Percentiles rank a stretch among this genome's conserved stretches.
Evolutionary conservation across 2,113 vertebrate species (phyloP).

Genomic region (Brachirus orientalis): DNA sequence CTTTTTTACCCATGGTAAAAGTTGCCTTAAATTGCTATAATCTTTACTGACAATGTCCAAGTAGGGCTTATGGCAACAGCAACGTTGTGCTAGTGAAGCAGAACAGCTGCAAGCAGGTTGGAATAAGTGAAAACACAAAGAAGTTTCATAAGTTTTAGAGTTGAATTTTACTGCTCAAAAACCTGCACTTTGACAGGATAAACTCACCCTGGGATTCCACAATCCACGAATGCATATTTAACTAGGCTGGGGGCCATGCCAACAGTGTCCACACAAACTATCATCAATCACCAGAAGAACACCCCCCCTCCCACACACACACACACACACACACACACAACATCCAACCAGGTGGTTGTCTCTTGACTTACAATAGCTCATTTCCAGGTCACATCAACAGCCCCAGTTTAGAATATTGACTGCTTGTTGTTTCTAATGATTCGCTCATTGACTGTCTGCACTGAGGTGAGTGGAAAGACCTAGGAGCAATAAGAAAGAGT

Average conservation of each 20-base stretch:
- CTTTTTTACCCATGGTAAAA: too few species aligned
- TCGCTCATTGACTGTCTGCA: constrained; percentile 57
- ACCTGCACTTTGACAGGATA: too few species aligned
- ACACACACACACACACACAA: constrained; percentile 22
- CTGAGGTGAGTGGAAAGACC: constrained; percentile 50
- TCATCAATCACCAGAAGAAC: constrained; percentile 66
- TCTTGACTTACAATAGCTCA: constrained; percentile 58
- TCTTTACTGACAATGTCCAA: too few species aligned
- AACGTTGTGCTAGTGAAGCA: too few species aligned
- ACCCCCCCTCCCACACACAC: constrained; percentile 7
- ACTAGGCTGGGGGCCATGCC: constrained; percentile 50
- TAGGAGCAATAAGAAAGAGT: constrained; percentile 15
- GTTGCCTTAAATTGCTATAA: too few species aligned
- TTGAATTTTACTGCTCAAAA: too few species aligned
- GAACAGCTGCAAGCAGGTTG: too few species aligned
- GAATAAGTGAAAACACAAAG: too few species aligned
- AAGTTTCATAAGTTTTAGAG: too few species aligned
- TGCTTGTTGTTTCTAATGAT: constrained; percentile 63
- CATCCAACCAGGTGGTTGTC: constrained; percentile 60
- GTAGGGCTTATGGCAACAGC: too few species aligned
- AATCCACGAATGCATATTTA: constrained; percentile 54
- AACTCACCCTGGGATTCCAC: constrained; percentile 33
- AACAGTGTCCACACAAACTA: constrained; percentile 61
- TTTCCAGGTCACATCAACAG: constrained; percentile 59
- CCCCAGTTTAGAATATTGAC: constrained; percentile 55